Conservation (phyloP, 2,113 vertebrate species). For the Mormoops blainvillei region DNA sequence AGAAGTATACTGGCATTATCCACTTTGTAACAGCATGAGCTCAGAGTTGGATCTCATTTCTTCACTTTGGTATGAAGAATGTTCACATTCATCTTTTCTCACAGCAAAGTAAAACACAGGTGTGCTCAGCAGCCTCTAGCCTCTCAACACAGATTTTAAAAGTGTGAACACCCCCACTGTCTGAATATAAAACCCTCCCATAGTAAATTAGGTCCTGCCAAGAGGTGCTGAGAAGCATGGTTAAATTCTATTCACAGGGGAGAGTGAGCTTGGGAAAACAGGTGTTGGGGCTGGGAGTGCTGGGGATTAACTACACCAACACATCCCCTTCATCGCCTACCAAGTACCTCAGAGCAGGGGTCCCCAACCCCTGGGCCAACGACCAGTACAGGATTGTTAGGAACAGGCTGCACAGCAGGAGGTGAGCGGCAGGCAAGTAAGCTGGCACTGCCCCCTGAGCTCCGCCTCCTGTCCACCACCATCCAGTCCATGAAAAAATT, state of each 20-base stretch:
- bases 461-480: no score
- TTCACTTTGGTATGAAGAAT: conserved; percentile 1
- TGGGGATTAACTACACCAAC: background rate
- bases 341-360: background rate
- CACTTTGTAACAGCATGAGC: background rate
- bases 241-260: background rate
- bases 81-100: background rate
- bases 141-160: background rate
- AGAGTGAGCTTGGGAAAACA: background rate
- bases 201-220: background rate
- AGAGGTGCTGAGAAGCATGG: background rate
- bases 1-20: background rate
- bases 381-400: no score
- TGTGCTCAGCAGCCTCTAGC: background rate
- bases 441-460: no score
- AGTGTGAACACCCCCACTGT: background rate
- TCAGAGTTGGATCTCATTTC: conserved; percentile 25
- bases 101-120: background rate
- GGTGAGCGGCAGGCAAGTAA: no score
- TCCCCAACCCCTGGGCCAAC: no score
- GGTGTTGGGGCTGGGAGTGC: background rate
- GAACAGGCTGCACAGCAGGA: no score
- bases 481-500: background rate
- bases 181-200: background rate
- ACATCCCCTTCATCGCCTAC: background rate